Evolutionary conservation across 2,888 invertebrate genomes (phyloP), one percentile per base, ranked within the genome.

Genomic region (Leistus spinibarbis): DNA sequence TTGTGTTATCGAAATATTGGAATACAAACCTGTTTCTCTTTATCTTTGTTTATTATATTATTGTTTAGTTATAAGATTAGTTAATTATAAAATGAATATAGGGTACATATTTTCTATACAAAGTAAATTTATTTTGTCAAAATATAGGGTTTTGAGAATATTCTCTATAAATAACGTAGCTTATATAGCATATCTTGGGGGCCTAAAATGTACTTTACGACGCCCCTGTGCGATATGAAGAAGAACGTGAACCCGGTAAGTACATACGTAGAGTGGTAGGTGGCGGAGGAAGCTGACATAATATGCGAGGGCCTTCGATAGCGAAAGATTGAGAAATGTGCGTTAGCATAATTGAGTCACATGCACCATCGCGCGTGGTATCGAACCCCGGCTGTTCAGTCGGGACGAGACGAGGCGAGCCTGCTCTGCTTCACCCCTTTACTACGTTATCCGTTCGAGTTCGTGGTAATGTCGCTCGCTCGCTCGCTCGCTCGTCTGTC

Each of bases 281-380:
- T n/a, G n/a, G n/a, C n/a, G n/a, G n/a, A n/a, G n/a, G 40, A 13
- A 54, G 20, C 53, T 60, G 60, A 66, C 76, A 77, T 76, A 78
- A 73, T 76, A 80, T 79, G 79, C 77, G 78, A 78, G 40, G 40
- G 22, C 60, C 60, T n/a, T 60, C 60, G 60, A 60, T 60, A 78
- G 78, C 77, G 78, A 76, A 79, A 81, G 81, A 82, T 82, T 81
- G 81, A 81, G 79, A 81, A 81, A 81, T 81, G 80, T 81, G 81
- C 81, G 82, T 81, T 82, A 82, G 80, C 81, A 81, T 82, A 82
- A 82, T 81, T 81, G 81, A 80, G 81, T 82, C 81, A 81, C 78
- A 77, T 80, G 81, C 80, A 78, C 80, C 78, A 79, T 79, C 78
- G 78, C 79, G 81, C 81, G 79, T 77, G 77, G 78, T 79, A 80